Base-by-base conservation (phyloP, 2,888 invertebrate genomes). In the Megastigmus dorsalis region DNA sequence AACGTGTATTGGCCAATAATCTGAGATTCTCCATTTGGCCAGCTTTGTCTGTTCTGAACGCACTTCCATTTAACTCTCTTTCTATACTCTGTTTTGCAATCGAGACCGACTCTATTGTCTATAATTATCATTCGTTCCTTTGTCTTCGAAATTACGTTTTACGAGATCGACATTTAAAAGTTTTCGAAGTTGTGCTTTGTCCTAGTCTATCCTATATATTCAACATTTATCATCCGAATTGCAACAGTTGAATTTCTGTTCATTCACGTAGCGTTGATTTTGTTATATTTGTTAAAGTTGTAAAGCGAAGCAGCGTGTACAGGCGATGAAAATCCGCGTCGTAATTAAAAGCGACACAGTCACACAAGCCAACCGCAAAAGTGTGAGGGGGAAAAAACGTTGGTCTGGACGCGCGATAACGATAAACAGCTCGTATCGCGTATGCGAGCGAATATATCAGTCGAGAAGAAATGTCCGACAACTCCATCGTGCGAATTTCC, bases 291-390 rank as follows among this genome's bases (percentile, higher is more conserved):
- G 43, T 6, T 26, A 28, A n/a, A 43, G 7, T 23, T 38, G 36
- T 20, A 23, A 38, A 1, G 5, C 13, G 18, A 6, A 20, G 33
- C 30, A 13, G 23, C 28, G 20, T 9, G 10, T 54, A 33, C 23
- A 45, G n/a, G n/a, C n/a, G n/a, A 45, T 43, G 28, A 18, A n/a
- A 18, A 74, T 67, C 66, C 38, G 28, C 28, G 23, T 54, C 41
- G 26, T 54, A 73, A 73, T 73, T 73, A 73, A 67, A 48, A 54
- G 30, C 60, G 60, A 73, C 28, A 52, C 66, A 43, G 60, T 41
- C 57, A 57, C 20, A 50, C 38, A 57, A 41, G 52, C 41, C 20
- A 41, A 59, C 41, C 20, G 23, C 30, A 15, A 68, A 20, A 48
- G 13, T 4, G 59, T 4, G n/a, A n/a, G 23, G 30, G 26, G 50